phyloP scores from a whole-genome alignment of 1,140 invertebrate species.

The Rhyacophila brunnea region DNA sequence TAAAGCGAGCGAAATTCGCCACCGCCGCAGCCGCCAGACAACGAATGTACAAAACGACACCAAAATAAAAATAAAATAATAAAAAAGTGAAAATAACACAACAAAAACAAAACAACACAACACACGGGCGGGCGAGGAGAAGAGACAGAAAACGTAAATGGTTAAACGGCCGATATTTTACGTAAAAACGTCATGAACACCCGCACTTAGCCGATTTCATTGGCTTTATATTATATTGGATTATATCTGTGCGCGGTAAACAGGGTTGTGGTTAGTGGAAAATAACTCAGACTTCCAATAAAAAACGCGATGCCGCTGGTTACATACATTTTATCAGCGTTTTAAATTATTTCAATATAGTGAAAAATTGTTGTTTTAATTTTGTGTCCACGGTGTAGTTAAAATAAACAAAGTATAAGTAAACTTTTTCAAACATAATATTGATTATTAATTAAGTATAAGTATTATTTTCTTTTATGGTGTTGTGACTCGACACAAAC shows the following conservation, averaged over 20 bases:
- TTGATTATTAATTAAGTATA: too few relatives aligned
- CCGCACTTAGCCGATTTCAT: slow-evolving; percentile 31
- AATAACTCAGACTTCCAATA: too few relatives aligned
- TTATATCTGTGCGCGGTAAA: slow-evolving; percentile 17
- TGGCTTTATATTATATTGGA: slow-evolving; percentile 28
- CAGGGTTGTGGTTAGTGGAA: too few relatives aligned
- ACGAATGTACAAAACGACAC: slow-evolving; percentile 1
- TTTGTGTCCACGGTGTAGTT: too few relatives aligned
- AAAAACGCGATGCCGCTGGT: too few relatives aligned
- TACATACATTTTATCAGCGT: too few relatives aligned
- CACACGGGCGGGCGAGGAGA: background rate
- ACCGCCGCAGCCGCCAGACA: background rate
- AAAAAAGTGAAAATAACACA: background rate
- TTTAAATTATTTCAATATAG: too few relatives aligned
- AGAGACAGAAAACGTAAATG: slow-evolving; percentile 28
- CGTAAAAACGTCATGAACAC: slow-evolving; percentile 31
- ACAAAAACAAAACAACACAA: background rate
- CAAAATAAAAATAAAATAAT: background rate
- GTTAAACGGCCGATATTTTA: slow-evolving; percentile 34
- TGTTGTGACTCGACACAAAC: too few relatives aligned
- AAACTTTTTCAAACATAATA: too few relatives aligned
- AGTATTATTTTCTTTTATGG: too few relatives aligned
- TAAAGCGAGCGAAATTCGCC: background rate
- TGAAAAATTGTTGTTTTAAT: too few relatives aligned
- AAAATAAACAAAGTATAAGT: too few relatives aligned